phyloP scores from a whole-genome alignment of 1,140 invertebrate genomes.

The Papilio glaucus region DNA sequence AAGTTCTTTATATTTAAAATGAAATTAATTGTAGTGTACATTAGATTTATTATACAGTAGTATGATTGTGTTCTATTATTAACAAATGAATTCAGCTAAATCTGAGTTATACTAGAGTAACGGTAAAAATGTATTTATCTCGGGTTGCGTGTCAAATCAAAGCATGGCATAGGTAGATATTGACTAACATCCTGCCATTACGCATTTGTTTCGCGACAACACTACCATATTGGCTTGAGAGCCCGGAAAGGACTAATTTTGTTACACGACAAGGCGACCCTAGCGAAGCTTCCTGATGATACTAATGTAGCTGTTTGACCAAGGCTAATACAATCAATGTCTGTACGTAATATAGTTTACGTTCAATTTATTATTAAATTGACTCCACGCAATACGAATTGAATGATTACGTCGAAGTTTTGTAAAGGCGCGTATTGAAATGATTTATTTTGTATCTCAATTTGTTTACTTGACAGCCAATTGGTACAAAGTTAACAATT shows the following conservation, averaged over 20 bases:
- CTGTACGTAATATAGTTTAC: neutral
- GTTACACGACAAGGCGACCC: constrained; percentile 14
- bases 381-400: neutral
- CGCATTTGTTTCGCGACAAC: constrained; percentile 5
- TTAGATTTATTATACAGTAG: neutral
- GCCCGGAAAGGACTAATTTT: constrained; percentile 26
- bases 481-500: neutral
- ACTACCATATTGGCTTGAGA: constrained; percentile 1
- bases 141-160: neutral
- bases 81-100: neutral
- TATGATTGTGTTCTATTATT: neutral
- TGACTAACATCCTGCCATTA: constrained; percentile 15
- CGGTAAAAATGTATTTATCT: neutral
- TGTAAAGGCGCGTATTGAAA: neutral
- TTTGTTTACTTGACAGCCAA: neutral
- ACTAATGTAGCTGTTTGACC: constrained; percentile 16
- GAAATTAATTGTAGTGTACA: neutral
- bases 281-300: constrained; percentile 30
- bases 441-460: neutral
- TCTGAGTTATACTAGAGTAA: neutral
- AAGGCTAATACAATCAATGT: constrained; percentile 28
- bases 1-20: neutral
- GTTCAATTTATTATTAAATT: constrained; percentile 18
- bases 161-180: neutral
- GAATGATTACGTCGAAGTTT: neutral